Evolutionary conservation across 1,140 invertebrate species (phyloP).

Genomic region (Riptortus pedestris): DNA sequence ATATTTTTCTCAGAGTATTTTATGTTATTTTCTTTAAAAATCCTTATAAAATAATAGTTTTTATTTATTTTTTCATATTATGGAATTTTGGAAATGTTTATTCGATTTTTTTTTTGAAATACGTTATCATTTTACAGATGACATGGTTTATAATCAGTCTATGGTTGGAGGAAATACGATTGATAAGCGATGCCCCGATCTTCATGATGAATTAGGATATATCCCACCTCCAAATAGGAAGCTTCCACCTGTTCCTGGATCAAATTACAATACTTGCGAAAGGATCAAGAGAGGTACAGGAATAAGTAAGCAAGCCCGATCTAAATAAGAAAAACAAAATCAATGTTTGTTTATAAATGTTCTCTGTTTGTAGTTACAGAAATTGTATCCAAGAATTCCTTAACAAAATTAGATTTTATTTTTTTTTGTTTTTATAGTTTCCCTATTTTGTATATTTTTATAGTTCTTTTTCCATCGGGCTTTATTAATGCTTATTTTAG

Average conservation of each 20-base stretch:
- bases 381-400: slow-evolving; percentile 22
- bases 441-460: neutral
- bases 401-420: neutral
- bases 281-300: slow-evolving; percentile 83
- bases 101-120: too few relatives aligned
- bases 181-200: slow-evolving; percentile 70
- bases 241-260: slow-evolving; percentile 78
- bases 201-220: slow-evolving; percentile 80
- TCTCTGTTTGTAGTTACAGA: slow-evolving; percentile 17
- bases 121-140: slow-evolving; percentile 51
- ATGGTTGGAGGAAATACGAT: slow-evolving; percentile 62
- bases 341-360: slow-evolving; percentile 13
- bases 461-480: neutral
- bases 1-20: too few relatives aligned
- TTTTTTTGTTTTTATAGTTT: slow-evolving; percentile 12
- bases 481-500: neutral
- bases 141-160: slow-evolving; percentile 78
- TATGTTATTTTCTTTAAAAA: too few relatives aligned
- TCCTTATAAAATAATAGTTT: too few relatives aligned
- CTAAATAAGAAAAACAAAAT: neutral
- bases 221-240: slow-evolving; percentile 85
- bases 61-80: too few relatives aligned
- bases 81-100: too few relatives aligned
- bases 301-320: slow-evolving; percentile 58
- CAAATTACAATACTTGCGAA: slow-evolving; percentile 86